Percentiles rank a stretch among this genome's conserved stretches.
Evolutionary conservation across 2,113 vertebrate species (phyloP).

Genomic region (Balaeniceps rex): DNA sequence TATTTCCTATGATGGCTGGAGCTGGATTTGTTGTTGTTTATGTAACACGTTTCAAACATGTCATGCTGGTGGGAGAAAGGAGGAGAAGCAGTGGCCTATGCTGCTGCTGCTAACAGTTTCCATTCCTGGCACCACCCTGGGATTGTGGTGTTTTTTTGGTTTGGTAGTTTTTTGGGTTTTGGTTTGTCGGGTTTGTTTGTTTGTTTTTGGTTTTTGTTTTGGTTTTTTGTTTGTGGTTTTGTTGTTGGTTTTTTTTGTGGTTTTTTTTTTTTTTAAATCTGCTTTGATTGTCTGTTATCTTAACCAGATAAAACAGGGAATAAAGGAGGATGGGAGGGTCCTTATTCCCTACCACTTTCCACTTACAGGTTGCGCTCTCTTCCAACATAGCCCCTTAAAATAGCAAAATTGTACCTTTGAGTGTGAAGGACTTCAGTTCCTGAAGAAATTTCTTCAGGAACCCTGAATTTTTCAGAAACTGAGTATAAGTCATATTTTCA

Average conservation of each 20-base stretch:
- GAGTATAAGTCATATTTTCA: not conserved
- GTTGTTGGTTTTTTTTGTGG: too few relatives aligned
- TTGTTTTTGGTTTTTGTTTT: not conserved
- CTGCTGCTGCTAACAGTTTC: not conserved
- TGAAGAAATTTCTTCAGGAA: not conserved
- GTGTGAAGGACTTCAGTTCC: not conserved
- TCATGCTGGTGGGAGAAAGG: not conserved
- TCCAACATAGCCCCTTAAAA: not conserved
- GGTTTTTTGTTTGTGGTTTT: too few relatives aligned
- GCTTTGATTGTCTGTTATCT: not conserved
- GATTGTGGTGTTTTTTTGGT: not conserved
- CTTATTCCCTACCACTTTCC: not conserved
- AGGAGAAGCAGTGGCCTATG: not conserved
- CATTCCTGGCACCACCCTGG: not conserved
- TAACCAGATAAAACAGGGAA: not conserved
- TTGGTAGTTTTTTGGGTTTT: not conserved
- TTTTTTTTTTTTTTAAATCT: not conserved
- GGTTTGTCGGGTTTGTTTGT: not conserved
- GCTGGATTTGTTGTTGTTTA: not conserved
- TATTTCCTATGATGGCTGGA: not conserved
- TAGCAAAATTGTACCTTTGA: not conserved
- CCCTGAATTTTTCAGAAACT: not conserved
- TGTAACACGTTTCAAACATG: not conserved
- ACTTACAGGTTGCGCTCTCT: not conserved
- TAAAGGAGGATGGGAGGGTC: not conserved